Percentiles rank a stretch among this genome's conserved stretches.
Conservation (phyloP, 2,797 vertebrate species). For the Centroberyx gerrardi region DNA sequence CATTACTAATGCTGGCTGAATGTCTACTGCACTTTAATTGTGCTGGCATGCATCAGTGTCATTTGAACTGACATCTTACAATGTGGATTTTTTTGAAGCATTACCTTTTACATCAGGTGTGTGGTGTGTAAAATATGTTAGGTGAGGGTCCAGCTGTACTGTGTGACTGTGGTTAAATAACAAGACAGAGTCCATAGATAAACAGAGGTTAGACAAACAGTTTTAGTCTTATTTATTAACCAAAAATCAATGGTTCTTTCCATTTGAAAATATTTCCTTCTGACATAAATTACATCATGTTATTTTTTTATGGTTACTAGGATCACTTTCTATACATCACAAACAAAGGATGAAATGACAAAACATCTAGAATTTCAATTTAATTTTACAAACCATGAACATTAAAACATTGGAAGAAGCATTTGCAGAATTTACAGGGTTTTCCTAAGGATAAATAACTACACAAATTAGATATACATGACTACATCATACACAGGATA, state of each 20-base stretch:
- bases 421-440: background rate
- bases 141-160: too few relatives aligned
- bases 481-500: constrained; percentile 5
- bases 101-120: background rate
- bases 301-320: background rate
- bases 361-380: background rate
- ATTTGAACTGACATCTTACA: background rate
- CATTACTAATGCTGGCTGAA: constrained; percentile 9
- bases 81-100: background rate
- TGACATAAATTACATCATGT: background rate
- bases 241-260: background rate
- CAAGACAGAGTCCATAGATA: background rate
- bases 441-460: background rate
- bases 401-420: background rate
- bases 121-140: background rate
- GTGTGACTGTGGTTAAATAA: background rate
- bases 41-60: background rate
- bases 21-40: constrained; percentile 13
- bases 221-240: background rate
- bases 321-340: constrained; percentile 19
- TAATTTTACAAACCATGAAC: background rate
- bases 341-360: constrained; percentile 29
- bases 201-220: background rate
- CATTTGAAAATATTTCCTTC: background rate
- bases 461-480: constrained; percentile 2